Evolutionary conservation across 2,797 vertebrate genomes (phyloP).

Genomic region (Gymnocypris eckloni): DNA sequence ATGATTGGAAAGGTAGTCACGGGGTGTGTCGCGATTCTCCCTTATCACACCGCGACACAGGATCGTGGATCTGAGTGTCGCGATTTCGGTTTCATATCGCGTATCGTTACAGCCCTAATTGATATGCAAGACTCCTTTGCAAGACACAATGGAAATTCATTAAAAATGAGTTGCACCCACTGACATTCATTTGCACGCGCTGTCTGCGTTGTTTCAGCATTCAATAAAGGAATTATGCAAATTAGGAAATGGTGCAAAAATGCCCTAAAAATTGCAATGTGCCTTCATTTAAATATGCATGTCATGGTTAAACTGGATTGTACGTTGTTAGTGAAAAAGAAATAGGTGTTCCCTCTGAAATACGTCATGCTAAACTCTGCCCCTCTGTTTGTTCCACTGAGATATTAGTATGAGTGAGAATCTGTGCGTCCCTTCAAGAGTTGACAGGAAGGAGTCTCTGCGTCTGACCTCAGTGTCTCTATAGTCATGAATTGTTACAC

Average conservation of each 20-base stretch:
- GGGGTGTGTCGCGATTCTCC: too few relatives aligned
- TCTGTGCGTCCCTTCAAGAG: not conserved
- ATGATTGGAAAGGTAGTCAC: too few relatives aligned
- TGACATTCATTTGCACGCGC: not conserved
- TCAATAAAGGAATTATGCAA: slow-evolving; percentile 26
- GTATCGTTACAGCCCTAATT: too few relatives aligned
- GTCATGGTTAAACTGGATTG: not conserved
- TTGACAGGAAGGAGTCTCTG: slow-evolving; percentile 20
- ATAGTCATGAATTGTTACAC: slow-evolving; percentile 10
- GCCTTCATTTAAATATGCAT: slow-evolving; percentile 17
- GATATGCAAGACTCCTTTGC: not conserved
- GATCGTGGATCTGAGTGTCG: too few relatives aligned
- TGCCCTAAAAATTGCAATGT: not conserved
- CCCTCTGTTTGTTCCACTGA: too few relatives aligned
- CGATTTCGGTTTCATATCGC: too few relatives aligned
- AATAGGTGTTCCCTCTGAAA: not conserved
- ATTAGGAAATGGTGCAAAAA: slow-evolving; percentile 16
- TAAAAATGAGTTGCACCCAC: not conserved
- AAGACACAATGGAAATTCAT: not conserved
- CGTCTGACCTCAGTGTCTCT: slow-evolving; percentile 20
- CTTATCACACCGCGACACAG: too few relatives aligned
- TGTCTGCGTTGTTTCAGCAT: not conserved
- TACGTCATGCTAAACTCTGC: too few relatives aligned
- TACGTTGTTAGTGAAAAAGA: not conserved
- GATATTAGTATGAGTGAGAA: not conserved